phyloP scores from a whole-genome alignment of 2,113 vertebrate genomes.

The Pavo muticus region DNA sequence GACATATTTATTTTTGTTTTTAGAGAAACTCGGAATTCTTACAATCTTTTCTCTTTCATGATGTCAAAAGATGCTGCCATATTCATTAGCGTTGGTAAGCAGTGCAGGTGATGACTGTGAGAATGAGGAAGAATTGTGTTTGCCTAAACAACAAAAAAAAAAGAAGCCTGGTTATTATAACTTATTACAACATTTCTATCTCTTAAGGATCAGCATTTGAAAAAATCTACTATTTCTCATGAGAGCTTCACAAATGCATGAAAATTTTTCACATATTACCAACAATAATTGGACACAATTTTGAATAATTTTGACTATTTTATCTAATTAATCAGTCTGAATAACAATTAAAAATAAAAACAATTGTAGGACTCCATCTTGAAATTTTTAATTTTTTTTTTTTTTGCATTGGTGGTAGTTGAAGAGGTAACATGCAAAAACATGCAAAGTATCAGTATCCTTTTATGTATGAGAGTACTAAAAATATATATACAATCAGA shows the following conservation, averaged over 20 bases:
- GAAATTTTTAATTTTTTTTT: background rate
- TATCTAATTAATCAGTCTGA: background rate
- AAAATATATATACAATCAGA: background rate
- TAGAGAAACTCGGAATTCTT: constrained; percentile 71
- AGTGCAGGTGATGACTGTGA: constrained; percentile 97
- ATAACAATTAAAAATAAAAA: background rate
- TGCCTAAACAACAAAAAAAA: constrained; percentile 80
- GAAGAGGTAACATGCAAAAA: background rate
- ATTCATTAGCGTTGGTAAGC: constrained; percentile 96
- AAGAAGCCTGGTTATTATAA: background rate
- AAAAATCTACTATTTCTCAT: background rate
- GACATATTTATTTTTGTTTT: background rate
- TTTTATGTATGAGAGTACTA: background rate
- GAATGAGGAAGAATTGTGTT: constrained; percentile 98
- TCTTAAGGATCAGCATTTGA: background rate
- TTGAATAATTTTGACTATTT: background rate
- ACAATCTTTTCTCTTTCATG: constrained; percentile 94
- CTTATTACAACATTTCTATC: background rate
- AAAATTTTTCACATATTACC: background rate
- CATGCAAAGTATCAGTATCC: background rate
- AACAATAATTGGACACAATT: background rate
- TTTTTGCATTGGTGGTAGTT: background rate
- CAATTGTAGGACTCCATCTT: background rate
- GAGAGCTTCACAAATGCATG: background rate
- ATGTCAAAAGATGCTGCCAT: constrained; percentile 99